These are phyloP conservation scores for Tinea pellionella DNA, from an alignment of 2,888 invertebrate species.

Conservation along the genomic window DNA sequence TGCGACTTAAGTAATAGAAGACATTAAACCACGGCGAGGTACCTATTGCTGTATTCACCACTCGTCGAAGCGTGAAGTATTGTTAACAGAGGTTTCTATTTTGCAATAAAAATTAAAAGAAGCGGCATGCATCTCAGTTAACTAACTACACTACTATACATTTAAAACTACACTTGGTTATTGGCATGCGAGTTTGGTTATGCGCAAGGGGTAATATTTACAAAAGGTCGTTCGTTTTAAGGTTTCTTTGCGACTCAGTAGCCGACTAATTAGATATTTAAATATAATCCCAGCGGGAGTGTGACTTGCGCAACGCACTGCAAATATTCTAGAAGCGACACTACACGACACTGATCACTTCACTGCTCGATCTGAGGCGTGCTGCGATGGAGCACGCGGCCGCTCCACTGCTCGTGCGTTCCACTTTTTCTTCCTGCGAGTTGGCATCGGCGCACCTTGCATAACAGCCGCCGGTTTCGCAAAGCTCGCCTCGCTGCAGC, in stretches of 20 bases:
- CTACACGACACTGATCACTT: constrained; percentile 64
- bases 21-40: not conserved
- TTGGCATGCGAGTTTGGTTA: not conserved
- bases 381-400: constrained; percentile 61
- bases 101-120: not conserved
- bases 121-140: constrained; percentile 1
- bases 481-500: constrained; percentile 55
- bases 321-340: constrained; percentile 61
- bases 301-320: not conserved
- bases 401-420: constrained; percentile 62
- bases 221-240: not conserved
- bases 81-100: not conserved
- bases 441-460: constrained; percentile 67
- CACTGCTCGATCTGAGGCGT: constrained; percentile 49
- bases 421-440: constrained; percentile 70
- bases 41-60: not conserved
- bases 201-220: not conserved
- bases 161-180: not conserved
- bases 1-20: not conserved
- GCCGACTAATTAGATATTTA: not conserved
- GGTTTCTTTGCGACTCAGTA: not conserved
- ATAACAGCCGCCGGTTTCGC: constrained; percentile 63
- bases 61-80: not conserved
- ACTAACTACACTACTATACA: not conserved
- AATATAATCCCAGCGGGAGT: not conserved